A percentile compares a stretch with the other conserved stretches of the same genome.
Evolutionary conservation across 2,113 vertebrate species (phyloP).

Genomic region (Sapayoa aenigma): DNA sequence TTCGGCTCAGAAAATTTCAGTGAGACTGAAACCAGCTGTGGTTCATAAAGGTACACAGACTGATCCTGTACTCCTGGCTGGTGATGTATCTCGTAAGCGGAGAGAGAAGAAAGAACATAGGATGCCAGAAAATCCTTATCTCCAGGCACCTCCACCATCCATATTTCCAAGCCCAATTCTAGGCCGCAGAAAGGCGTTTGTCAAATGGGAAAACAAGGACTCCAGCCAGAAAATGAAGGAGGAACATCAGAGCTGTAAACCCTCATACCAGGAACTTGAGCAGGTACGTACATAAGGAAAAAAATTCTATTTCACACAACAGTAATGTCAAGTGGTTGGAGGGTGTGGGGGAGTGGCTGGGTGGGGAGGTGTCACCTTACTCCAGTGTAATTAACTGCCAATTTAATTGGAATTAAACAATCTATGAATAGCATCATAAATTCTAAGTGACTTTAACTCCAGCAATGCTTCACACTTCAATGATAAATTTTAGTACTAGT

Average conservation of each 20-base stretch:
- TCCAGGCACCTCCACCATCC: constrained; percentile 65
- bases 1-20: constrained; percentile 75
- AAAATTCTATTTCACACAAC: background rate
- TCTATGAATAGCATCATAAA: background rate
- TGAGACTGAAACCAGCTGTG: constrained; percentile 70
- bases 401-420: background rate
- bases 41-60: constrained; percentile 88
- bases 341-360: background rate
- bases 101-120: constrained; percentile 44
- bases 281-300: constrained; percentile 69
- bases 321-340: background rate
- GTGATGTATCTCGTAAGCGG: background rate
- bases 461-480: background rate
- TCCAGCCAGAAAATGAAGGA: constrained; percentile 80
- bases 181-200: constrained; percentile 84
- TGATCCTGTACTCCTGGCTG: constrained; percentile 56
- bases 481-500: background rate
- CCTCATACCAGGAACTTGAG: constrained; percentile 82
- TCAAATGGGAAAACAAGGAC: constrained; percentile 92
- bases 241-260: constrained; percentile 76
- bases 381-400: background rate
- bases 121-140: constrained; percentile 56
- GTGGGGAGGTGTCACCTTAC: background rate
- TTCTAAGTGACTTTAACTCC: background rate
- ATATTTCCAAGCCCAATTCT: constrained; percentile 85